Evolutionary conservation across 1,140 invertebrate genomes (phyloP), one percentile per base, ranked within the genome.

Genomic region (Heliconius congener): DNA sequence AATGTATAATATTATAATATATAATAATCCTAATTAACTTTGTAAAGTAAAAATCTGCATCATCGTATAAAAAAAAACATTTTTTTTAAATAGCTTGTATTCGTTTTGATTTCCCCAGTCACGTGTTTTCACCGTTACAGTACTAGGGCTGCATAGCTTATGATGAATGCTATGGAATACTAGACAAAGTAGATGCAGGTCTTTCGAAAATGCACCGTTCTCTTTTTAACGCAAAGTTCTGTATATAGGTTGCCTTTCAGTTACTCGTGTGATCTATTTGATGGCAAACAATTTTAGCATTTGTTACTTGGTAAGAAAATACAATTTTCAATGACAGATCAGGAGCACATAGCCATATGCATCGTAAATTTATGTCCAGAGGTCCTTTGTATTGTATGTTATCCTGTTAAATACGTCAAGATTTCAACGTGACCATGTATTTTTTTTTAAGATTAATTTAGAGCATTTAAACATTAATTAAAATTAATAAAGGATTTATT

Each of bases 401-500:
- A 0, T 52, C 46, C 73, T 74, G 42, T n/a, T 74, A 55, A 8
- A 52, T 11, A 27, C 73, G 30, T 19, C 8, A 52, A 52, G 27
- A 27, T 11, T 52, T 37, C 73, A 55, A 74, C 73, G 73, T 74
- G 73, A 74, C 73, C 30, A n/a, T 34, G 34, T 34, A 6, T 34
- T 34, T 34, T 6, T 6, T 30, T 30, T 30, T 2, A 30, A 23
- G 23, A 23, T 23, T 23, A 23, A 23, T 23, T 23, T 23, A 23
- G 23, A 23, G 23, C 23, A 23, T 23, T 23, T 23, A 23, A 23
- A 23, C 23, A 23, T 23, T 23, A 23, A 23, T 23, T 23, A 23
- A 23, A 23, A 23, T 23, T 23, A 23, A 23, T 23, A 0, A 23
- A 34, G 30, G 30, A 34, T 34, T n/a, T n/a, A n/a, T 34, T 34